Conservation (phyloP, 2,113 vertebrate species). For the Corythornis madagascariensis region DNA sequence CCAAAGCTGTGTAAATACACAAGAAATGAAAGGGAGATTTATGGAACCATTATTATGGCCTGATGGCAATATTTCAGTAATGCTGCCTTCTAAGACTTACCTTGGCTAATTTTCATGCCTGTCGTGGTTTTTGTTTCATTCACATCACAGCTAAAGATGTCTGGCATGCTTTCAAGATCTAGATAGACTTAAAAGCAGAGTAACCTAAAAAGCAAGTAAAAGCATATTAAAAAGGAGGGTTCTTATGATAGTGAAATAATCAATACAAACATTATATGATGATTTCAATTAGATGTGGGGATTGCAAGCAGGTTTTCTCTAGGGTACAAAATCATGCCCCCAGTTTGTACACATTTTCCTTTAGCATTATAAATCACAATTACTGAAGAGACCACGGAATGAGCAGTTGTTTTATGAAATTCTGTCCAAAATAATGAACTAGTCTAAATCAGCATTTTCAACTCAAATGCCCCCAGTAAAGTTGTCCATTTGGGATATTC, state of each 20-base stretch:
- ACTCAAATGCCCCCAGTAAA: constrained; percentile 66
- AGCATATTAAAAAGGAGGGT: not conserved
- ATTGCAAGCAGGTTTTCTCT: constrained; percentile 29
- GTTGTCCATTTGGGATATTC: constrained; percentile 80
- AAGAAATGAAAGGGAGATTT: constrained; percentile 24
- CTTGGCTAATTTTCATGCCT: constrained; percentile 50
- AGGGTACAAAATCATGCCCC: not conserved
- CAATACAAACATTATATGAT: not conserved
- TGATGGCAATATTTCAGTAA: constrained; percentile 16
- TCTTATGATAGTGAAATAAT: not conserved
- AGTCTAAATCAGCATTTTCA: constrained; percentile 63
- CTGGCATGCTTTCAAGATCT: constrained; percentile 2
- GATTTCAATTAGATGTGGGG: not conserved
- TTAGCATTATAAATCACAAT: constrained; percentile 15
- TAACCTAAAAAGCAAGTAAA: not conserved
- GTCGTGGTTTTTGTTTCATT: constrained; percentile 23
- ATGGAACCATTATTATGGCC: constrained; percentile 1
- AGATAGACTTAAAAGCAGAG: not conserved
- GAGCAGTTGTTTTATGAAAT: constrained; percentile 40
- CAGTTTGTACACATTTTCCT: constrained; percentile 3
- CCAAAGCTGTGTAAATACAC: constrained; percentile 10
- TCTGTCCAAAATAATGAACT: constrained; percentile 51
- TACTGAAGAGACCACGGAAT: not conserved
- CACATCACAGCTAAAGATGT: constrained; percentile 34
- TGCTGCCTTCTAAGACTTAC: constrained; percentile 23